Conservation (phyloP, 2,888 invertebrate species). For the Macrophya annulata region DNA sequence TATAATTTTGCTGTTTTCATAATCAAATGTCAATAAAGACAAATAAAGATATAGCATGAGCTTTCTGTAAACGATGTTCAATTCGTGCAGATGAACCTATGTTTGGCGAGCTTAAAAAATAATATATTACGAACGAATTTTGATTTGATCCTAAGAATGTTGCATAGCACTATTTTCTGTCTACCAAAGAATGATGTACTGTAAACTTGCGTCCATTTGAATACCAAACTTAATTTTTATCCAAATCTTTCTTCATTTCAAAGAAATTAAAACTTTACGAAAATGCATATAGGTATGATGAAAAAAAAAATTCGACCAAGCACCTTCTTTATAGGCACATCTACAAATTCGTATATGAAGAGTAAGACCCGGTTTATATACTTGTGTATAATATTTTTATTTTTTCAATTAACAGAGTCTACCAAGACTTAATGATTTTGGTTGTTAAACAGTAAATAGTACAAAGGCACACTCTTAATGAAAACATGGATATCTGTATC, state of each 20-base stretch:
- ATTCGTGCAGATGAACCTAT: constrained; percentile 13
- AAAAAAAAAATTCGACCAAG: background rate
- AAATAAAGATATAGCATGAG: no score
- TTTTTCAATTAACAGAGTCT: constrained; percentile 4
- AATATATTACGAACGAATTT: constrained; percentile 34
- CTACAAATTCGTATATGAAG: background rate
- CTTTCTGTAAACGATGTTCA: constrained; percentile 16
- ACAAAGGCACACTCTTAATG: constrained; percentile 15
- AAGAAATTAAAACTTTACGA: background rate
- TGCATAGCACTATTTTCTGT: constrained; percentile 34
- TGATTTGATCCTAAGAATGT: constrained; percentile 36
- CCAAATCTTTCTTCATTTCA: background rate
- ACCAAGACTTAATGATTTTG: background rate
- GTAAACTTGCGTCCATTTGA: background rate
- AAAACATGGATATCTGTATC: constrained; percentile 35
- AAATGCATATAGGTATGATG: background rate
- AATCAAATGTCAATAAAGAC: background rate
- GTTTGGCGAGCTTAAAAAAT: constrained; percentile 23
- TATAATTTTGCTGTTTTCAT: background rate
- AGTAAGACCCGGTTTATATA: background rate
- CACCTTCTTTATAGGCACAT: background rate
- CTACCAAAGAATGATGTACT: background rate
- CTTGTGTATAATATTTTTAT: constrained; percentile 4
- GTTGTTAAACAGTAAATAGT: constrained; percentile 11
- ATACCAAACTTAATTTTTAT: background rate